Evolutionary conservation across 2,888 invertebrate genomes (phyloP), one percentile per base, ranked within the genome.

Genomic region (Hemaris fuciformis): DNA sequence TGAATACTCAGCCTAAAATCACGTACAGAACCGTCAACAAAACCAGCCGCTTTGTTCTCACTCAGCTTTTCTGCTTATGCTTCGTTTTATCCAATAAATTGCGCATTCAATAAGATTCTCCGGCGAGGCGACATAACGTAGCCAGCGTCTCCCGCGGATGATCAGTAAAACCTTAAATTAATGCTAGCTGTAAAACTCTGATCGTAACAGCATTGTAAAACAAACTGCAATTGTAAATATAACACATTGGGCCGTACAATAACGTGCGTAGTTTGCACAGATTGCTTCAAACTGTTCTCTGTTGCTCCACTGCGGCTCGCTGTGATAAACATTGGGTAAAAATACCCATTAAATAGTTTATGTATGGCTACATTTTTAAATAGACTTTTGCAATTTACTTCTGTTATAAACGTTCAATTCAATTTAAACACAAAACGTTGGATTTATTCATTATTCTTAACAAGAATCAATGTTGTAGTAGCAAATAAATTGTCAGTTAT

Each of bases 241-340:
- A 62, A 64, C 61, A 64, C 59, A 56, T 59, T 60, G 57, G 63
- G 62, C 61, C 57, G 61, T 48, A 68, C 62, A 69, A 66, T 69
- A 70, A 68, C 66, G 62, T 62, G 62, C 59, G 63, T 57, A 65
- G 63, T 70, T 70, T 69, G 66, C 66, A 60, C 65, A 67, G 66
- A 69, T 64, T 59, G 64, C 62, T 63, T 27, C 25, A 7, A 5
- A 48, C 27, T 48, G 48, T 7, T 48, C 48, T 48, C 48, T 62
- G 63, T 65, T 64, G 66, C 60, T 67, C 42, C 27, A 8, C 15
- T 48, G 25, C 27, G 8, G 7, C 20, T 41, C 10, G 48, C 15
- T 15, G 25, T 48, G 48, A 48, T 25, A 7, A 48, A 7, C 27
- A 48, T 27, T 27, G 25, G 3, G 15, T 8, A 48, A 25, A 38